Percentiles rank a stretch among this genome's conserved stretches.
These are phyloP conservation scores for Tuta absoluta DNA, from an alignment of 2,888 invertebrate species.

Conservation along the genomic window DNA sequence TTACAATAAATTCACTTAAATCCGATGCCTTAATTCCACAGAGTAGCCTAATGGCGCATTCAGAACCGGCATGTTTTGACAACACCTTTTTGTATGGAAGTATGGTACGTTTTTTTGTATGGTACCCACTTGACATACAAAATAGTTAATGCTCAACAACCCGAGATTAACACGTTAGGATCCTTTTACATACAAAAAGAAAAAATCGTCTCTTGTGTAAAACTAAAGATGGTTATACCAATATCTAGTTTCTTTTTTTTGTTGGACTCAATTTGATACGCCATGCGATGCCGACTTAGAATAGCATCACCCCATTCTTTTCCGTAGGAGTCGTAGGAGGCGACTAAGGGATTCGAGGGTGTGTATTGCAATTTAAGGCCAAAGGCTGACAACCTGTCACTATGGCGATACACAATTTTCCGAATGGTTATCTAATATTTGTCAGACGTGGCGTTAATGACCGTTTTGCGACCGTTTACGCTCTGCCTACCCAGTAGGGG, in stretches of 20 bases:
- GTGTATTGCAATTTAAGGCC: too few species aligned
- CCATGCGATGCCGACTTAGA: too few species aligned
- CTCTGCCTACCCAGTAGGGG: too few species aligned
- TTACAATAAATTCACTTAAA: background rate
- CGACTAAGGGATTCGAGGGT: too few species aligned
- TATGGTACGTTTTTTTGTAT: conserved; percentile 18
- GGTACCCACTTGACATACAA: conserved; percentile 51
- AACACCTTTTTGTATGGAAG: conserved; percentile 27
- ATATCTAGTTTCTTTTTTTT: background rate
- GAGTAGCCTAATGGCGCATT: conserved; percentile 7
- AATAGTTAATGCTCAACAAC: conserved; percentile 32
- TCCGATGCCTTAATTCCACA: background rate
- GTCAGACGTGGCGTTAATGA: too few species aligned
- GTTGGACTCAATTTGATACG: background rate
- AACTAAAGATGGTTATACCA: background rate
- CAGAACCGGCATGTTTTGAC: conserved; percentile 27
- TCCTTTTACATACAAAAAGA: conserved; percentile 37
- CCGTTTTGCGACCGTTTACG: too few species aligned
- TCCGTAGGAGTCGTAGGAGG: too few species aligned
- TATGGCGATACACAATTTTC: too few species aligned
- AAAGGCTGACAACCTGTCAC: too few species aligned
- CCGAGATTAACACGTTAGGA: conserved; percentile 40
- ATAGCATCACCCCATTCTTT: too few species aligned
- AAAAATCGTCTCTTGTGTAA: too few species aligned
- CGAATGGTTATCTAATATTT: too few species aligned